A percentile compares a stretch with the other conserved stretches of the same genome.
phyloP scores from a whole-genome alignment of 23 tunicate genomes.

The Botrylloides violaceus region DNA sequence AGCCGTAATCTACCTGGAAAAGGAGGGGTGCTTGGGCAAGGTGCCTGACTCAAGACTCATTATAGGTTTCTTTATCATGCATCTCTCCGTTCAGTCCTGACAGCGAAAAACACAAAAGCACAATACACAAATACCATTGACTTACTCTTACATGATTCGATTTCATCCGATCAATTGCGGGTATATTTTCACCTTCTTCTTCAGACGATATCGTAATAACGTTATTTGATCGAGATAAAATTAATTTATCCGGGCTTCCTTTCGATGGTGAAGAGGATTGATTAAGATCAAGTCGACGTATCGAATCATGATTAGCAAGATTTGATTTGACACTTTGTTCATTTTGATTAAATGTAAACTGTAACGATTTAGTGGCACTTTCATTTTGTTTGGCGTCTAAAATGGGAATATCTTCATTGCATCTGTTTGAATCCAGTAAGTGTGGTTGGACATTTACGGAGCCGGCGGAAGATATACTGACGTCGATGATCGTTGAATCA shows the following conservation, averaged over 20 bases:
- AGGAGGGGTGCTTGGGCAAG: too few species aligned
- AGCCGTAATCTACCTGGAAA: too few species aligned
- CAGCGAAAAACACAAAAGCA: too few species aligned
- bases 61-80: too few species aligned
- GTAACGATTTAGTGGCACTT: not conserved
- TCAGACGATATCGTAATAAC: not conserved
- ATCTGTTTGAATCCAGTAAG: not conserved
- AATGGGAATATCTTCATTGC: not conserved
- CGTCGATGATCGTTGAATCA: not conserved
- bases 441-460: not conserved
- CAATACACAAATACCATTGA: too few species aligned
- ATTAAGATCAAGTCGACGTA: not conserved
- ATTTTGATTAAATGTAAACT: not conserved
- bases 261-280: not conserved
- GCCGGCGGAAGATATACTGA: too few species aligned
- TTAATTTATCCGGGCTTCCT: not conserved
- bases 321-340: not conserved
- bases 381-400: not conserved
- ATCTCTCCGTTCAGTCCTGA: too few species aligned
- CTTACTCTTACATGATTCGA: too few species aligned
- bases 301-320: not conserved
- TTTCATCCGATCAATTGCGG: not conserved
- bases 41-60: too few species aligned
- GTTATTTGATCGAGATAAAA: not conserved
- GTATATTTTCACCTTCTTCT: conserved; percentile 11